phyloP scores from a whole-genome alignment of 1,140 invertebrate genomes.

The Drosophila arawakana region DNA sequence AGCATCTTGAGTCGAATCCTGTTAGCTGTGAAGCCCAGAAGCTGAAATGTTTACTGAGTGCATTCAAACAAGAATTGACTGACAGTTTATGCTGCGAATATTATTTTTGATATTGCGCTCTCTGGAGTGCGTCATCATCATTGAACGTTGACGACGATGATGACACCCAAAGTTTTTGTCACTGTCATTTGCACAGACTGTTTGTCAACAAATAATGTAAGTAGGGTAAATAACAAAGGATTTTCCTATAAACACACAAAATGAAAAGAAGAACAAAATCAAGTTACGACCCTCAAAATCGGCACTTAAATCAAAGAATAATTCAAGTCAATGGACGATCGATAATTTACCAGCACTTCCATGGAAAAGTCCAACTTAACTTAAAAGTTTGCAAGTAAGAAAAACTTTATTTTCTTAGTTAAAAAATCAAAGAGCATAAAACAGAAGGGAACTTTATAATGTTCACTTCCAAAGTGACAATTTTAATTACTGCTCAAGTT shows the following conservation, averaged over 20 bases:
- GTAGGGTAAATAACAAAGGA: slow-evolving; percentile 9
- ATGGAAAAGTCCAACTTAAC: background rate
- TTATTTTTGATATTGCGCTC: background rate
- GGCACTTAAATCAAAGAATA: background rate
- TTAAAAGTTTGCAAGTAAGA: background rate
- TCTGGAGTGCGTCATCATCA: slow-evolving; percentile 16
- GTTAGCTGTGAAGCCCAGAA: background rate
- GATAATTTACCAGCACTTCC: background rate
- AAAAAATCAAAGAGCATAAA: too few species aligned
- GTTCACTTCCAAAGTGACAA: background rate
- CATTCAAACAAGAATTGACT: slow-evolving; percentile 28
- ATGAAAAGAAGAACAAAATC: background rate
- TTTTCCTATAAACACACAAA: background rate
- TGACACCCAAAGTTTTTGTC: slow-evolving; percentile 17
- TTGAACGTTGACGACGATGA: background rate
- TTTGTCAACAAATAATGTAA: background rate
- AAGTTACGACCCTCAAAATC: background rate
- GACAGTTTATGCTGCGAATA: slow-evolving; percentile 12
- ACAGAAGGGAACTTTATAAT: too few species aligned
- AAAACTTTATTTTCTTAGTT: too few species aligned
- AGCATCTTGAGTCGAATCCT: slow-evolving; percentile 16
- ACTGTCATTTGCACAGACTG: slow-evolving; percentile 10
- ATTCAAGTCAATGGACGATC: background rate
- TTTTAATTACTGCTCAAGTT: slow-evolving; percentile 1
- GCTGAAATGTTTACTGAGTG: slow-evolving; percentile 13